These are phyloP conservation scores for Tigriopus japonicus DNA, from an alignment of 1,140 invertebrate species.

Conservation along the genomic window DNA sequence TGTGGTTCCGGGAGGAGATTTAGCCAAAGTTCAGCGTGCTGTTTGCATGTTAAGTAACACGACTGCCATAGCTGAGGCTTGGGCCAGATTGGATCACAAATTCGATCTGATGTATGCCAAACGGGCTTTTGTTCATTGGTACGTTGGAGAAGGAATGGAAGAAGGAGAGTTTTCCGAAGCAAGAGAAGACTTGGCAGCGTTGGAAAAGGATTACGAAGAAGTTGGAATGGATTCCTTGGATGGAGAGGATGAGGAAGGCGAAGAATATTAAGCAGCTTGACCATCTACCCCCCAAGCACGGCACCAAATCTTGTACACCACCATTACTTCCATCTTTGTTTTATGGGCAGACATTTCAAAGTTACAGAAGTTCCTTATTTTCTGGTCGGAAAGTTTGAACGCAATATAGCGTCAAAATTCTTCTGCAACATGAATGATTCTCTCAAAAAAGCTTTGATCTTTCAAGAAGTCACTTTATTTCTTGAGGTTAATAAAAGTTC, in stretches of 20 bases:
- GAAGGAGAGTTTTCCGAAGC: constrained; percentile 42
- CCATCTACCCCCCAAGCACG: too few species aligned
- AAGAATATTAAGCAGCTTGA: constrained; percentile 24
- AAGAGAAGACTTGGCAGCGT: constrained; percentile 45
- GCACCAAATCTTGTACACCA: too few species aligned
- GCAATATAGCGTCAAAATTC: too few species aligned
- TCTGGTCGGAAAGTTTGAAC: too few species aligned
- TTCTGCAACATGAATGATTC: too few species aligned
- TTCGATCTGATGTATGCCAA: constrained; percentile 41
- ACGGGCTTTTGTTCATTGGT: constrained; percentile 50
- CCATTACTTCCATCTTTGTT: too few species aligned
- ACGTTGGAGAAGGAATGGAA: constrained; percentile 32
- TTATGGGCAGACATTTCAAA: too few species aligned
- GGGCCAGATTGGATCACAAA: constrained; percentile 37
- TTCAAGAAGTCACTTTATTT: too few species aligned
- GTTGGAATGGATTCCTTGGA: constrained; percentile 41
- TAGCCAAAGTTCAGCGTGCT: constrained; percentile 38
- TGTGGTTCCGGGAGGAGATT: constrained; percentile 37
- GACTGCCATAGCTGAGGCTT: constrained; percentile 46
- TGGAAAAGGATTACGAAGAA: constrained; percentile 45
- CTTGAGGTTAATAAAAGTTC: too few species aligned
- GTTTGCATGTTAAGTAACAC: constrained; percentile 60
- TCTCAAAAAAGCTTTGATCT: too few species aligned
- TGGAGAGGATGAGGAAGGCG: constrained; percentile 26
- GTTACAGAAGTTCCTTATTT: too few species aligned